These are phyloP conservation scores for Palloptera scutellata DNA, from an alignment of 2,888 invertebrate genomes.

Conservation along the genomic window DNA sequence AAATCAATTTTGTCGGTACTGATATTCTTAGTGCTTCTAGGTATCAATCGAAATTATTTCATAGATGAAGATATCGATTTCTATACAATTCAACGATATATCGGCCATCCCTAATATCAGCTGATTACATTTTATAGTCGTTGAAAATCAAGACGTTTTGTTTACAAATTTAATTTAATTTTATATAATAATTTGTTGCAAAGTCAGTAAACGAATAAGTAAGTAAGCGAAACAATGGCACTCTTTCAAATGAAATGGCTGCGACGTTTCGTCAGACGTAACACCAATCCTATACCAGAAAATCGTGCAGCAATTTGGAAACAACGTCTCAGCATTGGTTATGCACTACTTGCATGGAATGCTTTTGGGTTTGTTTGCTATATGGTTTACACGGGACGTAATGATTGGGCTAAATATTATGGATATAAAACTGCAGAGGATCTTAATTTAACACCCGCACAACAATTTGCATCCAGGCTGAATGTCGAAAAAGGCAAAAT, in stretches of 20 bases:
- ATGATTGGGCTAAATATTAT: conserved; percentile 74
- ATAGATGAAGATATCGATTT: no score
- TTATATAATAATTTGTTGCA: conserved; percentile 23
- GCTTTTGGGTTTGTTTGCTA: conserved; percentile 73
- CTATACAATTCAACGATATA: no score
- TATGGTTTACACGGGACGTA: conserved; percentile 69
- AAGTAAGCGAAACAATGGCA: conserved; percentile 52
- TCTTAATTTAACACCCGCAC: conserved; percentile 65
- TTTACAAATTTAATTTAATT: conserved; percentile 7
- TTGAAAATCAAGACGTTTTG: no score
- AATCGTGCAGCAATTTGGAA: conserved; percentile 70
- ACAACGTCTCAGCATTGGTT: conserved; percentile 69
- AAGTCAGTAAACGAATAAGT: conserved; percentile 8
- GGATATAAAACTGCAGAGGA: conserved; percentile 73
- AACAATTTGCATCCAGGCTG: conserved; percentile 54
- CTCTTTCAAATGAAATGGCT: conserved; percentile 67
- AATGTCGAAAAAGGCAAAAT: conserved; percentile 61
- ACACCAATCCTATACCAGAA: conserved; percentile 66
- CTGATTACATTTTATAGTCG: no score
- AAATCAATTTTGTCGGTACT: no score
- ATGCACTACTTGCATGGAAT: conserved; percentile 76
- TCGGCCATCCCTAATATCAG: no score
- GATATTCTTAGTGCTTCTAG: no score
- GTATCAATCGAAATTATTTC: no score
- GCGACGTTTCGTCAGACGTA: conserved; percentile 65